These are phyloP conservation scores for Chesias legatella DNA, from an alignment of 2,888 invertebrate species.

Conservation along the genomic window DNA sequence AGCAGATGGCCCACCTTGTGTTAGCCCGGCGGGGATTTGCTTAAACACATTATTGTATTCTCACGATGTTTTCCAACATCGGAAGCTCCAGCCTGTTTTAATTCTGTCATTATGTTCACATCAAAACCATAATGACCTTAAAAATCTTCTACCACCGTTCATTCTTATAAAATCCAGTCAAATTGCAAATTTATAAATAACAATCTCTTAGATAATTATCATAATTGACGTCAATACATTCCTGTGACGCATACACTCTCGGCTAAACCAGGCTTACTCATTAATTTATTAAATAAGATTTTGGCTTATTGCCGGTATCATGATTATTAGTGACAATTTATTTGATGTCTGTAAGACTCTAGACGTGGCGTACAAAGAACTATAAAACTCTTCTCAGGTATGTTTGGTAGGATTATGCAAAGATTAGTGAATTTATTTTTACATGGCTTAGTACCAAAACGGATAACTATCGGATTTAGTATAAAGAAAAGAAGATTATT, in stretches of 20 bases:
- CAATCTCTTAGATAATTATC: slow-evolving; percentile 11
- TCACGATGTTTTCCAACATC: no score
- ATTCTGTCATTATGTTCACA: no score
- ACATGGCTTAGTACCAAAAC: no score
- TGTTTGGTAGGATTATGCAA: slow-evolving; percentile 16
- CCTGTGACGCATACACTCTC: slow-evolving; percentile 37
- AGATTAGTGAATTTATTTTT: slow-evolving; percentile 10
- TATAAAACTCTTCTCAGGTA: slow-evolving; percentile 13
- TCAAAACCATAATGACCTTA: no score
- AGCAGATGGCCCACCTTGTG: no score
- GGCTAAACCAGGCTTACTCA: slow-evolving; percentile 35
- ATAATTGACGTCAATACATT: slow-evolving; percentile 28
- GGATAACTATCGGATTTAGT: no score
- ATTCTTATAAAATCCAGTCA: background rate
- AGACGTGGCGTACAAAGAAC: slow-evolving; percentile 5
- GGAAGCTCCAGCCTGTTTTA: no score
- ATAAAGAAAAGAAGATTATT: no score
- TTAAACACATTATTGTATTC: no score
- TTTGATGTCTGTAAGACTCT: slow-evolving; percentile 13
- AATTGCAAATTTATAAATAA: slow-evolving; percentile 29
- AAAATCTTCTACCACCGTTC: no score
- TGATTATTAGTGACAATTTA: slow-evolving; percentile 24
- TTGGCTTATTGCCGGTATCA: slow-evolving; percentile 39
- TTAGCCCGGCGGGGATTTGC: no score
- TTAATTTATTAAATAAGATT: slow-evolving; percentile 45